phyloP scores from a whole-genome alignment of 2,888 invertebrate species.

The Plemyria rubiginata region DNA sequence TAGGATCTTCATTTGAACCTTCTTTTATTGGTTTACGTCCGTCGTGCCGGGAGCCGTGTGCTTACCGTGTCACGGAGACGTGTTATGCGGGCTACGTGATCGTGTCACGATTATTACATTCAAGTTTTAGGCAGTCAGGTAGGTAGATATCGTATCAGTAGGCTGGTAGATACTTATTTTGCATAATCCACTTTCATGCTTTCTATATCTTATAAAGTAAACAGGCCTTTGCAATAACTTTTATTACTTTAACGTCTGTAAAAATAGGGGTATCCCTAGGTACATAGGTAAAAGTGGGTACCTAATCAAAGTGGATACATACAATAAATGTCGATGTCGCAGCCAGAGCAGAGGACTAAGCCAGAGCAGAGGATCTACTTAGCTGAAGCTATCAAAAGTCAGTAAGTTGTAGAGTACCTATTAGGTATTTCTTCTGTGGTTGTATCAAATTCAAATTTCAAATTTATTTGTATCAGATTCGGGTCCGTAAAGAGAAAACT shows the following conservation, averaged over 20 bases:
- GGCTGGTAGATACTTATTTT: not conserved
- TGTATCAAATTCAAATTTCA: no score
- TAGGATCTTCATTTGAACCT: conserved; percentile 13
- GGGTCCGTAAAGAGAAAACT: conserved; percentile 2
- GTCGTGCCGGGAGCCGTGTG: conserved; percentile 8
- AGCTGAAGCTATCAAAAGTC: no score
- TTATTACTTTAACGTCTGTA: no score
- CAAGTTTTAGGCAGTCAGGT: conserved; percentile 11
- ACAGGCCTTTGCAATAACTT: not conserved
- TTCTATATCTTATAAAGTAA: not conserved
- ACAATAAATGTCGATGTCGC: no score
- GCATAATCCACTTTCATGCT: conserved; percentile 1
- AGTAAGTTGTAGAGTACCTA: no score
- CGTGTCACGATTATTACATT: conserved; percentile 18
- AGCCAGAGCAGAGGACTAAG: no score
- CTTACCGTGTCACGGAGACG: conserved; percentile 16
- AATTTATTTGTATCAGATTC: no score
- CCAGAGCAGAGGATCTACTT: no score
- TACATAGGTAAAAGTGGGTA: no score
- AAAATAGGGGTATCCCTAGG: no score
- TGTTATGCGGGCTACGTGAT: conserved; percentile 19
- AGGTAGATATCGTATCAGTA: conserved; percentile 3
- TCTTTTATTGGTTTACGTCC: conserved; percentile 24
- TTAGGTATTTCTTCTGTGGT: no score
- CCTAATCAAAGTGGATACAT: no score